These are phyloP conservation scores for Anhinga anhinga DNA, from an alignment of 2,113 vertebrate genomes.

Conservation along the genomic window DNA sequence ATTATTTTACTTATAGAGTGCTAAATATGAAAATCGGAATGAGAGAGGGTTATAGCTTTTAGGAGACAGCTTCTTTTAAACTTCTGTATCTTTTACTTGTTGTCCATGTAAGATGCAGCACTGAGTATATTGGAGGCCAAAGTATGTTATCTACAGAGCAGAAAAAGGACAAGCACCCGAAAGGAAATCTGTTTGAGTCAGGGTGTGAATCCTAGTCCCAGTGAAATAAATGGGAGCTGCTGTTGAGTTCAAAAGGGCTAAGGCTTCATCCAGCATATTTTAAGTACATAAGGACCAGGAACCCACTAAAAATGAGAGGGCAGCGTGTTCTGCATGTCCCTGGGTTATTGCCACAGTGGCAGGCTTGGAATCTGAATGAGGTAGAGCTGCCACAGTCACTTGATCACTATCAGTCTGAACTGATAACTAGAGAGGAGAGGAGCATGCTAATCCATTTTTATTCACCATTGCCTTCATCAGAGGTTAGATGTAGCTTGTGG, in stretches of 20 bases:
- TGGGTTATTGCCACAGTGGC: background rate
- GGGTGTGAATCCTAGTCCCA: background rate
- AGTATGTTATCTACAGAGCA: background rate
- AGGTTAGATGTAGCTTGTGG: background rate
- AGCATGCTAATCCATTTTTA: constrained; percentile 32
- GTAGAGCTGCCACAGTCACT: background rate
- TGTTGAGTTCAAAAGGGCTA: background rate
- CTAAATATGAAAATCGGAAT: background rate
- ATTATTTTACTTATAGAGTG: background rate
- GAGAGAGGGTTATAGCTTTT: background rate
- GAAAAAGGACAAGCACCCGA: background rate
- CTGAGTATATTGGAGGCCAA: background rate
- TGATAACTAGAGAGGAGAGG: constrained; percentile 27
- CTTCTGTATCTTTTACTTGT: background rate
- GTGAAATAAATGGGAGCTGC: background rate
- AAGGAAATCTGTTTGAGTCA: background rate
- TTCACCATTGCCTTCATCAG: constrained; percentile 9
- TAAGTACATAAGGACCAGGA: background rate
- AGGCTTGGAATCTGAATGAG: background rate
- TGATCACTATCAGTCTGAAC: background rate
- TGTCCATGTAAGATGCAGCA: background rate
- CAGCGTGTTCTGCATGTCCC: background rate
- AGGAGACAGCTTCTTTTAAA: background rate
- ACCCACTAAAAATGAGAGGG: background rate
- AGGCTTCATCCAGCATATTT: background rate